Conservation (phyloP, 1,140 invertebrate genomes). For the Pseudachorutes palmiensis region DNA sequence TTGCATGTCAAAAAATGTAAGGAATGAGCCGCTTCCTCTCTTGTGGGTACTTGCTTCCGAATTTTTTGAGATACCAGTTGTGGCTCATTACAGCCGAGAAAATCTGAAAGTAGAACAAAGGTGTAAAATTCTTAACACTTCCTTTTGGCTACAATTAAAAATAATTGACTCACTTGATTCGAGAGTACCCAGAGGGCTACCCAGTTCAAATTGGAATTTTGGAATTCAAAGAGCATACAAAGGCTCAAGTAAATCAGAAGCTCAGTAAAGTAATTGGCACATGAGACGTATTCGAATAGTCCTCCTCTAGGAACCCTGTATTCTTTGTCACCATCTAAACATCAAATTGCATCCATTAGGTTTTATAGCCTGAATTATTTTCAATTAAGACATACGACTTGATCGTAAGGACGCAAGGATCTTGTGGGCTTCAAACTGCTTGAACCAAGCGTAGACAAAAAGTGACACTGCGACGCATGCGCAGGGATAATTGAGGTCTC, state of each 20-base stretch:
- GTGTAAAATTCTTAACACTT: background rate
- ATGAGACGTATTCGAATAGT: slow-evolving; percentile 10
- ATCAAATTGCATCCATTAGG: too few relatives aligned
- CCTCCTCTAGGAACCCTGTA: background rate
- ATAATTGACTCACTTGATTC: background rate
- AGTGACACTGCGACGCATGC: background rate
- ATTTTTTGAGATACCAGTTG: slow-evolving; percentile 6
- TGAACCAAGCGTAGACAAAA: background rate
- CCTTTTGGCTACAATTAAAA: too few relatives aligned
- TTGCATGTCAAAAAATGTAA: slow-evolving; percentile 1
- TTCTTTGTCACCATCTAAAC: background rate
- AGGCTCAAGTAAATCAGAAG: background rate
- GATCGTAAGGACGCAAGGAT: background rate
- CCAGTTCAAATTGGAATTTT: slow-evolving; percentile 2
- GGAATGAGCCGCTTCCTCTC: slow-evolving; percentile 3
- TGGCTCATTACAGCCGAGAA: slow-evolving; percentile 1
- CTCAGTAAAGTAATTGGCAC: slow-evolving; percentile 7
- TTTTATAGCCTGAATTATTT: too few relatives aligned
- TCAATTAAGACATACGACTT: slow-evolving; percentile 4
- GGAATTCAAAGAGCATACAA: background rate
- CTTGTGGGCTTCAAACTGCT: slow-evolving; percentile 6
- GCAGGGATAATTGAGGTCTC: background rate
- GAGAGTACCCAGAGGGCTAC: background rate
- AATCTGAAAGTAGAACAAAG: background rate
- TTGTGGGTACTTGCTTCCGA: slow-evolving; percentile 10